Evolutionary conservation across 2,797 vertebrate genomes (phyloP).

Genomic region (Hippoglossus hippoglossus): DNA sequence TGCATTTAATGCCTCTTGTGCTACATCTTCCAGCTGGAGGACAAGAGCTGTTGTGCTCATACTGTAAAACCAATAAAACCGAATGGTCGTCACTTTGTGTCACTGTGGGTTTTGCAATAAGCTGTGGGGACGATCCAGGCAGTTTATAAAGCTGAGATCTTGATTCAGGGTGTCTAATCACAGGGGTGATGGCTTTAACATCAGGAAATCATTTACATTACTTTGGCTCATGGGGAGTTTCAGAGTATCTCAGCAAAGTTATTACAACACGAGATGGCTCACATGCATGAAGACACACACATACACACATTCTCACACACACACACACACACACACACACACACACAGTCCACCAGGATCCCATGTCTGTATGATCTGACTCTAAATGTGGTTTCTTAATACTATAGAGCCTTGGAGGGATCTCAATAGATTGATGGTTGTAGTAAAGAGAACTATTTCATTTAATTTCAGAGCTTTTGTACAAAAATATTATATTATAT

Average conservation of each 20-base stretch:
- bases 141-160: slow-evolving; percentile 50
- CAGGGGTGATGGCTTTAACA: slow-evolving; percentile 68
- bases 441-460: slow-evolving; percentile 39
- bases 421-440: slow-evolving; percentile 43
- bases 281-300: slow-evolving; percentile 5
- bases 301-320: not conserved
- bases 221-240: slow-evolving; percentile 55
- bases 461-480: slow-evolving; percentile 45
- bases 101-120: slow-evolving; percentile 51
- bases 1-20: slow-evolving; percentile 8
- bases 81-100: slow-evolving; percentile 35
- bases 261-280: slow-evolving; percentile 58
- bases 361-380: slow-evolving; percentile 21
- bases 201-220: slow-evolving; percentile 75
- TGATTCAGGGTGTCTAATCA: slow-evolving; percentile 62
- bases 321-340: not conserved
- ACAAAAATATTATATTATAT: slow-evolving; percentile 20
- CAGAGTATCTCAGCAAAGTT: slow-evolving; percentile 62
- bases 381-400: slow-evolving; percentile 53
- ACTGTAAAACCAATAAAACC: slow-evolving; percentile 51
- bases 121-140: slow-evolving; percentile 52
- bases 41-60: slow-evolving; percentile 23
- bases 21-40: slow-evolving; percentile 15
- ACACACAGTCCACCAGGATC: not conserved
- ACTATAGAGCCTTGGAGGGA: slow-evolving; percentile 24